Evolutionary conservation across 2,797 vertebrate genomes (phyloP), one percentile per base, ranked within the genome.

Genomic region (Borostomias antarcticus): DNA sequence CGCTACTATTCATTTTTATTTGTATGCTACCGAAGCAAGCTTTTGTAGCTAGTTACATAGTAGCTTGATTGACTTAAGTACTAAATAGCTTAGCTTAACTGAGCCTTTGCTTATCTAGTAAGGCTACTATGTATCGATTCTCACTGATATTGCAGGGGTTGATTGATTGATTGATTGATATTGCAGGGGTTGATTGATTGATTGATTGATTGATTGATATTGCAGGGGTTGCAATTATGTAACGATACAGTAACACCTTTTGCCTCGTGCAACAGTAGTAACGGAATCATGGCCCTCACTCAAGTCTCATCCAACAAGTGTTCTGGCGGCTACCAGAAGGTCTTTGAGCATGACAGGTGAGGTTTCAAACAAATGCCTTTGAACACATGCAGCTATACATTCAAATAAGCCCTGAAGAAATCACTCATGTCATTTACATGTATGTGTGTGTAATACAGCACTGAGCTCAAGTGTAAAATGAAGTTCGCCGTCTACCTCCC

Each of bases 261-360:
- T 28, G n/a, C n/a, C 10, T n/a, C 25, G 3, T 56, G 4, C 0
- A 30, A 80, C 13, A 23, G 0, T 64, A 76, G 74, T 64, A 71
- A 28, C 82, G 70, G 70, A 60, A 75, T 48, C 76, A 99, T 99
- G 97, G 91, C 95, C 0, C 79, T 98, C 81, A 96, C 93, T 11
- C 94, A 96, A 56, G 85, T 98, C 75, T 97, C 97, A 58, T 95
- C 93, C 85, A 97, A 92, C 82, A 97, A 94, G 79, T 97, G 96
- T 57, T 95, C 93, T 19, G 95, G 94, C 0, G 97, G 97, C 29
- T 93, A 94, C 78, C 97, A 99, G 90, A 98, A 98, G 79, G 97
- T 98, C 13, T 99, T 95, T 70, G 96, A 99, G 77, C 97, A 99
- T 23, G 95, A 97, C 72, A 98, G 97, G 97, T 98, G 72, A 72